Evolutionary conservation across 2,113 vertebrate genomes (phyloP).

Genomic region (Dromaius novaehollandiae): DNA sequence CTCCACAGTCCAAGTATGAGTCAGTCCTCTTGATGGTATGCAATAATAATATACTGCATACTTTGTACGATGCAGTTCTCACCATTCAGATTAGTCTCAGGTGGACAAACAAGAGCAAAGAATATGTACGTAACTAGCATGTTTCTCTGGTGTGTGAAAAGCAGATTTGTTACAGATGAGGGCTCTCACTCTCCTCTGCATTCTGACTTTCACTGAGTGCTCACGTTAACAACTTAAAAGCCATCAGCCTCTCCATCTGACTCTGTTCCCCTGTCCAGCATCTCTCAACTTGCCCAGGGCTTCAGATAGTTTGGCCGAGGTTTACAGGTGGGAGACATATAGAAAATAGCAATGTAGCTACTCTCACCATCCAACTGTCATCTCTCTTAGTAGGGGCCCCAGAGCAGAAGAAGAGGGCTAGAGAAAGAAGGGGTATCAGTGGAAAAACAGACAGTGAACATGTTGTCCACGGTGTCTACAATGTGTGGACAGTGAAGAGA

Average conservation of each 20-base stretch:
- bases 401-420: not conserved
- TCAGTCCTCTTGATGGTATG: not conserved
- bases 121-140: not conserved
- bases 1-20: not conserved
- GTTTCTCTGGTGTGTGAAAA: not conserved
- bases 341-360: not conserved
- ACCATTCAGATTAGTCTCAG: not conserved
- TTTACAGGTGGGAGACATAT: not conserved
- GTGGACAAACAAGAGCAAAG: not conserved
- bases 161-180: not conserved
- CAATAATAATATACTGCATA: not conserved
- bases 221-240: not conserved
- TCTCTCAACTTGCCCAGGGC: not conserved
- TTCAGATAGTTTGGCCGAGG: not conserved
- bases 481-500: not conserved
- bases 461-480: no score
- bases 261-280: not conserved
- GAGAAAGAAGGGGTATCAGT: not conserved
- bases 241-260: rapidly evolving
- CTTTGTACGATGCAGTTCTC: not conserved
- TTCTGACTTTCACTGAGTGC: not conserved
- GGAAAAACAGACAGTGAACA: not conserved
- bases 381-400: not conserved
- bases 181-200: not conserved
- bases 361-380: not conserved